Evolutionary conservation across 1,140 invertebrate genomes (phyloP), one percentile per base, ranked within the genome.

Genomic region (Sycobia sp.): DNA sequence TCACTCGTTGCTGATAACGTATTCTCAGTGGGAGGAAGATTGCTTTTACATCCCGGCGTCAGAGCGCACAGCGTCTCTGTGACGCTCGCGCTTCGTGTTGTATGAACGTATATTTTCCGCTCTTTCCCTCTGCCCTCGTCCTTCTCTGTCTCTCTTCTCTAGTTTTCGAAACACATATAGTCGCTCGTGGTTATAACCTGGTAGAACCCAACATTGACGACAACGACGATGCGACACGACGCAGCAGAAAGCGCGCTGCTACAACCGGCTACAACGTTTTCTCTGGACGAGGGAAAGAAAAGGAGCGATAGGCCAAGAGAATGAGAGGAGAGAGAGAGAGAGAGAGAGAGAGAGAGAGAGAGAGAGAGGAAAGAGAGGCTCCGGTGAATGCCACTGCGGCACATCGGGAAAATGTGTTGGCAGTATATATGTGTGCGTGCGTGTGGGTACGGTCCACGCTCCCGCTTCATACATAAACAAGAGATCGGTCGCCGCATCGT

Each of bases 391-490:
- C 36, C 39, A 20, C 32, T 20, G 41, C 25, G 50, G 32, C 13
- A 9, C 53, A 41, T 41, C 44, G 53, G 13, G 34, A 23, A 47
- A 56, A 56, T 27, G 38, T 43, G 53, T 22, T 13, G 4, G 10
- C 23, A 11, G 62, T 51, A 14, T 65, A 23, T 53, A 56, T 47
- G 0, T 25, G 13, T 22, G 14, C 44, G 44, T 27, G 27, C 16
- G 68, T 69, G 75, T 73, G 68, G 68, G 77, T 79, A 73, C 70
- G 75, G 77, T 79, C 74, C 72, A 70, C 69, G 57, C 18, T 23
- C 3, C 25, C 76, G 72, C 74, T 57, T 82, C 78, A 82, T 81
- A 81, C 78, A 82, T 81, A 82, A 82, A 82, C 80, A 82, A 81
- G 76, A 79, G 80, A 79, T 79, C 76, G 75, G 69, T 70, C 73